Percentiles rank a stretch among this genome's conserved stretches.
Evolutionary conservation across 53 echinoderm and acorn worm genomes (phyloP).

Genomic region (Luidia sarsii): DNA sequence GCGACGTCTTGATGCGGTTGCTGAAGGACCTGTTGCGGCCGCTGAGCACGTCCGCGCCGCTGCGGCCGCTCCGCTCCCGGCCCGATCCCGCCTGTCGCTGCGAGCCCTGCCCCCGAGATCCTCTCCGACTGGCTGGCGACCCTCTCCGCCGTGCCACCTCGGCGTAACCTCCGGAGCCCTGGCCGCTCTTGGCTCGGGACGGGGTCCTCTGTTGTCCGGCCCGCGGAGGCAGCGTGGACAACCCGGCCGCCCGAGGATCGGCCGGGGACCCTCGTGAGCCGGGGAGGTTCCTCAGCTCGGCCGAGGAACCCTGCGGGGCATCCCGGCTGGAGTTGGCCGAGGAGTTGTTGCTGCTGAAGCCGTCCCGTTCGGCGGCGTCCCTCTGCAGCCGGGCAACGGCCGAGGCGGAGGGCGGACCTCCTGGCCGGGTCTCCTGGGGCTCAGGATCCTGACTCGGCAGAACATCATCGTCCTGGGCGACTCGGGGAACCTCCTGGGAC

Average conservation of each 20-base stretch:
- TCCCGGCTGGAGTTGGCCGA: slow-evolving; percentile 15
- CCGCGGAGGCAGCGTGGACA: background rate
- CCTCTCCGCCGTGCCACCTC: slow-evolving; percentile 6
- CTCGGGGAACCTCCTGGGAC: background rate
- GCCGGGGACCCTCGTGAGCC: background rate
- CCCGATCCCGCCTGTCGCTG: background rate
- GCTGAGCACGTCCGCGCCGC: background rate
- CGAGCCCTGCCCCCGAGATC: background rate
- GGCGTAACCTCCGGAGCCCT: background rate
- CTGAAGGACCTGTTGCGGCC: slow-evolving; percentile 6
- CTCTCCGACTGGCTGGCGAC: slow-evolving; percentile 23
- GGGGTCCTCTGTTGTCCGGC: slow-evolving; percentile 2
- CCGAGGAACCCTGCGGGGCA: background rate
- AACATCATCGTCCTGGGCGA: background rate
- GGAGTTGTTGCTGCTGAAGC: slow-evolving; percentile 11
- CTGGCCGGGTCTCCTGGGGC: background rate
- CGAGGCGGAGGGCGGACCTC: background rate
- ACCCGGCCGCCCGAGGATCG: background rate
- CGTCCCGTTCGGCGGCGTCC: background rate
- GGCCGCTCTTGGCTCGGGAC: background rate
- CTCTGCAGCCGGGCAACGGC: background rate
- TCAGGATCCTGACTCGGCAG: background rate
- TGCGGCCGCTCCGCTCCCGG: background rate
- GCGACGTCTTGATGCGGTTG: slow-evolving; percentile 17
- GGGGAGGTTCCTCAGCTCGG: background rate